Percentiles rank a stretch among this genome's conserved stretches.
Evolutionary conservation across 2,888 invertebrate species (phyloP).

Genomic region (Herminia tarsipennalis): DNA sequence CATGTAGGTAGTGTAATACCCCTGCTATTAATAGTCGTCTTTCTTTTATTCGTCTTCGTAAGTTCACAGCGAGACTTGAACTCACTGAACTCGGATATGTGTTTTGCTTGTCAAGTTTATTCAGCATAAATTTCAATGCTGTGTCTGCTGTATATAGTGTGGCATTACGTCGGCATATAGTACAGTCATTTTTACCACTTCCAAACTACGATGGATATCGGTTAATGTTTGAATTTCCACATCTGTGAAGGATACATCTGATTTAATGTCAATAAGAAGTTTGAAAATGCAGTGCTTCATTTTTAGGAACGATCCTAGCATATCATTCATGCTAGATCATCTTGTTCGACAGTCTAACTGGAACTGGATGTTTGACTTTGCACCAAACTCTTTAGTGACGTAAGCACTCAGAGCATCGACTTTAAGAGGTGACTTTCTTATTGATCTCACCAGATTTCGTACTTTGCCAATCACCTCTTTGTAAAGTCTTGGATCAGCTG

Average conservation of each 20-base stretch:
- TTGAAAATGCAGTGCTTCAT: neutral
- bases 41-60: slow-evolving; percentile 8
- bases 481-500: too few species aligned
- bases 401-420: too few species aligned
- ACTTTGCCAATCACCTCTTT: too few species aligned
- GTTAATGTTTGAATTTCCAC: too few species aligned
- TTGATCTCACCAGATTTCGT: too few species aligned
- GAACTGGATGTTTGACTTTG: too few species aligned
- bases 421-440: too few species aligned
- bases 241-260: slow-evolving; percentile 9
- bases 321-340: neutral
- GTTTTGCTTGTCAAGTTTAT: slow-evolving; percentile 13
- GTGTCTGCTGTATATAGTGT: slow-evolving; percentile 12
- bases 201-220: too few species aligned
- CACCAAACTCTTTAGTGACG: too few species aligned
- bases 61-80: slow-evolving; percentile 7
- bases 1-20: slow-evolving; percentile 11
- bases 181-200: slow-evolving; percentile 4
- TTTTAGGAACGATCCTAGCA: neutral
- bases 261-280: neutral
- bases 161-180: slow-evolving; percentile 8
- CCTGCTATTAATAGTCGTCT: slow-evolving; percentile 7
- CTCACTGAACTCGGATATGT: slow-evolving; percentile 7
- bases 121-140: slow-evolving; percentile 9
- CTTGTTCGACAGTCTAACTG: too few species aligned